Conservation (phyloP, 2,888 invertebrate genomes). For the Leptogaster cylindrica region DNA sequence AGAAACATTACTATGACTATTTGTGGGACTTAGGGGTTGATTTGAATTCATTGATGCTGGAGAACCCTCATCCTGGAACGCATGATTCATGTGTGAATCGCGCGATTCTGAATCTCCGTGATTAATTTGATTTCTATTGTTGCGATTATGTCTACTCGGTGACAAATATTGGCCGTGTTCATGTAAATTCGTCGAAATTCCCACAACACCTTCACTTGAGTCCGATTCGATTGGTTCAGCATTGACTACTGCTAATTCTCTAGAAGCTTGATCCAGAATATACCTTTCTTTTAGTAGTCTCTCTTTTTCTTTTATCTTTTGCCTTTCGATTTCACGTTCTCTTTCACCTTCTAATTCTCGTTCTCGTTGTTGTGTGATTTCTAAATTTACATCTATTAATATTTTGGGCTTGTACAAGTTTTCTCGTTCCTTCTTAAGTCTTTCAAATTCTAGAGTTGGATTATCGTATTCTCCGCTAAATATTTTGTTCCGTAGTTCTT, state of each 20-base stretch:
- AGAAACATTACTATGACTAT: conserved; percentile 48
- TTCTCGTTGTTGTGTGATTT: conserved; percentile 68
- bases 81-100: conserved; percentile 50
- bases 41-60: conserved; percentile 60
- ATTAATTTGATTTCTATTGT: conserved; percentile 46
- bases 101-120: conserved; percentile 57
- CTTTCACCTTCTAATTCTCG: conserved; percentile 65
- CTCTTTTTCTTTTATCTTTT: conserved; percentile 61
- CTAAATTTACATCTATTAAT: conserved; percentile 73
- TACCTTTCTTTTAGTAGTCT: conserved; percentile 60
- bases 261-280: conserved; percentile 66
- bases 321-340: conserved; percentile 61
- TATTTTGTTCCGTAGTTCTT: conserved; percentile 79
- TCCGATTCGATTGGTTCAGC: conserved; percentile 79
- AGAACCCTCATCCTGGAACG: conserved; percentile 58
- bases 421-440: conserved; percentile 76
- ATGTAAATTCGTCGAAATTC: background rate
- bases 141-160: conserved; percentile 38
- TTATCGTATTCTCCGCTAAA: conserved; percentile 71
- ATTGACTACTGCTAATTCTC: conserved; percentile 71
- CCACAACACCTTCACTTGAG: conserved; percentile 61
- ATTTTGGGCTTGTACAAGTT: conserved; percentile 84
- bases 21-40: conserved; percentile 45
- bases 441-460: conserved; percentile 72
- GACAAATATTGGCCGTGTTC: conserved; percentile 36